Evolutionary conservation across 2,113 vertebrate genomes (phyloP).

Genomic region (Ovis canadensis): DNA sequence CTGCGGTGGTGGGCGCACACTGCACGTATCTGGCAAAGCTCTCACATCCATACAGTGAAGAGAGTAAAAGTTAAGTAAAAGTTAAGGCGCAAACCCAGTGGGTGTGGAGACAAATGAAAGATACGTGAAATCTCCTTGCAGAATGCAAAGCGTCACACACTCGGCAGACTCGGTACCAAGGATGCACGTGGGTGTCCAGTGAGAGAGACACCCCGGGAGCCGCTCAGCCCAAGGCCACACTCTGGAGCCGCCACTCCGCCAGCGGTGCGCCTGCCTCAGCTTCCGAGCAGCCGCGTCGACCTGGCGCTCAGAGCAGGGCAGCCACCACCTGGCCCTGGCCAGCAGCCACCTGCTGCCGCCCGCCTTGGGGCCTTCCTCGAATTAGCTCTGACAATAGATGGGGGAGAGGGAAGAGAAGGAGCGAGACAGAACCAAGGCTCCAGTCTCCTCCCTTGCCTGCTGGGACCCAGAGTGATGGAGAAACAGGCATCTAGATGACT

Average conservation of each 20-base stretch:
- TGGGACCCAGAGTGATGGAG: not conserved
- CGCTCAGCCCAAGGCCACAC: rapidly evolving
- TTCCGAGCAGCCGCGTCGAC: not conserved
- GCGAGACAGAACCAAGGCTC: rapidly evolving
- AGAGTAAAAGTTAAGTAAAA: not conserved
- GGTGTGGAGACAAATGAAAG: not conserved
- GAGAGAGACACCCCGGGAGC: not conserved
- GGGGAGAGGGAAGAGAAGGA: not conserved
- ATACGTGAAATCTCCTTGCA: not conserved
- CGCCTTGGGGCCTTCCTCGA: not conserved
- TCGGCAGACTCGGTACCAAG: not conserved
- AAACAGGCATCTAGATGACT: rapidly evolving
- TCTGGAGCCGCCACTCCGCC: rapidly evolving
- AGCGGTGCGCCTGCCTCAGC: rapidly evolving
- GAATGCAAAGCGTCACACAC: not conserved
- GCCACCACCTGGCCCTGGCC: not conserved
- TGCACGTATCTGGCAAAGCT: not conserved
- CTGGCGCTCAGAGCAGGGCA: not conserved
- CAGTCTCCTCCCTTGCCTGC: not conserved
- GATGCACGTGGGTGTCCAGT: rapidly evolving
- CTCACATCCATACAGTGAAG: rapidly evolving
- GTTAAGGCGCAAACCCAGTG: not conserved
- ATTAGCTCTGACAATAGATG: not conserved
- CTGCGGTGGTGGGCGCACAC: rapidly evolving
- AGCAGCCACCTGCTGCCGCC: not conserved